Evolutionary conservation across 2,888 invertebrate species (phyloP).

Genomic region (Tridacna crocea): DNA sequence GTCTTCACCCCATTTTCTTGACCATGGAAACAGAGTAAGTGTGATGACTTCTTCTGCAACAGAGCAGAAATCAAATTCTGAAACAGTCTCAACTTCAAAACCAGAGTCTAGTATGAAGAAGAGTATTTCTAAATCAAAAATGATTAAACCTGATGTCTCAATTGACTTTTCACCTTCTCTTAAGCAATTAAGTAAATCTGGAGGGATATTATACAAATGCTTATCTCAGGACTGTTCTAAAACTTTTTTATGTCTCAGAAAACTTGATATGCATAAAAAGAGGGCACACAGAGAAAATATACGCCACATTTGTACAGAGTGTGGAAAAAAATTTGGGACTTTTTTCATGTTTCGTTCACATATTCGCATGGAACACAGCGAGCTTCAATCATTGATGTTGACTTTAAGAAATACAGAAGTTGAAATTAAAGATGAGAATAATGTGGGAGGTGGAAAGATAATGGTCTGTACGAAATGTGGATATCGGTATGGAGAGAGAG

Average conservation of each 20-base stretch:
- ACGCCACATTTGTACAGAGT: slow-evolving; percentile 16
- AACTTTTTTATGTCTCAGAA: neutral
- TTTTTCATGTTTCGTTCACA: slow-evolving; percentile 8
- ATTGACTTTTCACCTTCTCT: neutral
- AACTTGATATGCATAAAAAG: slow-evolving; percentile 13
- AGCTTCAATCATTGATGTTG: neutral
- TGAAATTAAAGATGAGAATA: neutral
- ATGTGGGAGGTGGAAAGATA: neutral
- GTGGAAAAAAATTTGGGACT: slow-evolving; percentile 20
- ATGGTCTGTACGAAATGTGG: slow-evolving; percentile 26
- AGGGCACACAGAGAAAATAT: slow-evolving; percentile 13
- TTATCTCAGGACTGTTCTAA: slow-evolving; percentile 2
- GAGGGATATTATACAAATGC: neutral
- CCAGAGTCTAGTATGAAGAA: neutral
- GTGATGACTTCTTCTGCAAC: too few relatives aligned
- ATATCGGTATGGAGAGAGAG: neutral
- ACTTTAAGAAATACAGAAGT: slow-evolving; percentile 6
- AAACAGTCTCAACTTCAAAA: too few relatives aligned
- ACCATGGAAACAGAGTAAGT: too few relatives aligned
- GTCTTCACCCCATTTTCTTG: too few relatives aligned
- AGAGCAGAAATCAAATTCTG: too few relatives aligned
- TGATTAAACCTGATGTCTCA: neutral
- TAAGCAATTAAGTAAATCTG: neutral
- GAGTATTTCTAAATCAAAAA: neutral
- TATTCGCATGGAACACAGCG: slow-evolving; percentile 21